Conservation (phyloP, 92 coral and sea anemone genomes). For the Phenganax stokvisi region DNA sequence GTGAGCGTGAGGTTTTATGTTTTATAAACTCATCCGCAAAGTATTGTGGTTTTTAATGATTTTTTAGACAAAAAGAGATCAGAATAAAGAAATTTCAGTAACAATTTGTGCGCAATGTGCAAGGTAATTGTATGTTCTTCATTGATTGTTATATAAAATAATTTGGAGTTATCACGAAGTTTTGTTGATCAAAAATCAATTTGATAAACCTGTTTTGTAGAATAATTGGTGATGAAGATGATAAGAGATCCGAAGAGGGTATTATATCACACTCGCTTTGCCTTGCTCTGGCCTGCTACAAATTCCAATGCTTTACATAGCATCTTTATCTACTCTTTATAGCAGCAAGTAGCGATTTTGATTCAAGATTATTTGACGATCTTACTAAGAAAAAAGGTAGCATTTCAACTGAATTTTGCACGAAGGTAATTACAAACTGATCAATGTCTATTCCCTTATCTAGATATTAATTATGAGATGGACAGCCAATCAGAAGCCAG, state of each 20-base stretch:
- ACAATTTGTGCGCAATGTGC: constrained; percentile 98
- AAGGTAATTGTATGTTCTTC: constrained; percentile 60
- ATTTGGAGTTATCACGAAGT: no score
- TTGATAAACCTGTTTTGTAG: constrained; percentile 22
- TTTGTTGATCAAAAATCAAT: constrained; percentile 38
- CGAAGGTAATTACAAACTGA: background rate
- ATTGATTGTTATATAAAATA: no score
- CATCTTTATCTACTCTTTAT: background rate
- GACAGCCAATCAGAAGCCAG: constrained; percentile 19
- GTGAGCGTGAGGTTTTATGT: constrained; percentile 31
- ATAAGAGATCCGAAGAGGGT: background rate
- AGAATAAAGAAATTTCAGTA: constrained; percentile 69
- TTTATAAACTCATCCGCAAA: constrained; percentile 5
- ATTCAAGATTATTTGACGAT: constrained; percentile 16
- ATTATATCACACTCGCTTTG: background rate
- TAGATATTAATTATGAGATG: background rate
- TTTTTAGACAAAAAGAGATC: background rate
- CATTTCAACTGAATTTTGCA: background rate
- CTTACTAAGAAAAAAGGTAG: background rate
- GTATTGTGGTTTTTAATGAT: background rate
- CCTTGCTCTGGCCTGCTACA: background rate
- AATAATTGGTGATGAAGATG: constrained; percentile 24
- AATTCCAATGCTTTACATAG: background rate
- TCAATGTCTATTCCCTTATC: background rate
- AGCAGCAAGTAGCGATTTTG: constrained; percentile 6